Conservation (phyloP, 1,140 invertebrate species). For the Nasonia longicornis region DNA sequence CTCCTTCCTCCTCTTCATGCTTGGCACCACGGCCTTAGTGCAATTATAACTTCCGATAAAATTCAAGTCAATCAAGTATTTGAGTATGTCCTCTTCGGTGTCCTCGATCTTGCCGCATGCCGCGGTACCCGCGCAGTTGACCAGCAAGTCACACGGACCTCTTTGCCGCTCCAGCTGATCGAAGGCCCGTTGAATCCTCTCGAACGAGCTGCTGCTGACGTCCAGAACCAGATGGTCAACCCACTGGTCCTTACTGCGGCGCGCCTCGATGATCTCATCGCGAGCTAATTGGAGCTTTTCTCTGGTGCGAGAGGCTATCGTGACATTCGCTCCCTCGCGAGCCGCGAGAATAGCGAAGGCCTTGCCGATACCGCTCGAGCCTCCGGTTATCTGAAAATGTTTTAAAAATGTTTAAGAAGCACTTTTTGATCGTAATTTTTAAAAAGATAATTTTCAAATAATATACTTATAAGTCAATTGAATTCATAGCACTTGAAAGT, state of each 20-base stretch:
- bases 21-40: slow-evolving; percentile 76
- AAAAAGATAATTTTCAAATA: too few relatives aligned
- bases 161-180: slow-evolving; percentile 72
- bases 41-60: slow-evolving; percentile 80
- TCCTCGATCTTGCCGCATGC: slow-evolving; percentile 88
- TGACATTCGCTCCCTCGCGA: slow-evolving; percentile 86
- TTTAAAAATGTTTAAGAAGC: too few relatives aligned
- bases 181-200: slow-evolving; percentile 74
- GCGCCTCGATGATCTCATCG: slow-evolving; percentile 54
- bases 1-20: slow-evolving; percentile 78
- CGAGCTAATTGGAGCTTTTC: slow-evolving; percentile 74
- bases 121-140: slow-evolving; percentile 92
- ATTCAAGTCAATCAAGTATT: slow-evolving; percentile 79
- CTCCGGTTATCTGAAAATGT: slow-evolving; percentile 81
- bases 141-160: slow-evolving; percentile 87
- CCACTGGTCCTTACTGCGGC: slow-evolving; percentile 70
- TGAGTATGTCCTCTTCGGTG: slow-evolving; percentile 77
- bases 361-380: slow-evolving; percentile 96
- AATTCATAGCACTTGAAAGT: too few relatives aligned
- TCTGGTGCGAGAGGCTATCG: slow-evolving; percentile 87
- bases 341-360: slow-evolving; percentile 82
- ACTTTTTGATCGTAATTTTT: too few relatives aligned
- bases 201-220: slow-evolving; percentile 74
- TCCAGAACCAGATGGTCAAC: slow-evolving; percentile 81
- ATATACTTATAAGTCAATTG: too few relatives aligned